Evolutionary conservation across 53 echinoderm and acorn worm species (phyloP).

Genomic region (Hippasteria phrygiana): DNA sequence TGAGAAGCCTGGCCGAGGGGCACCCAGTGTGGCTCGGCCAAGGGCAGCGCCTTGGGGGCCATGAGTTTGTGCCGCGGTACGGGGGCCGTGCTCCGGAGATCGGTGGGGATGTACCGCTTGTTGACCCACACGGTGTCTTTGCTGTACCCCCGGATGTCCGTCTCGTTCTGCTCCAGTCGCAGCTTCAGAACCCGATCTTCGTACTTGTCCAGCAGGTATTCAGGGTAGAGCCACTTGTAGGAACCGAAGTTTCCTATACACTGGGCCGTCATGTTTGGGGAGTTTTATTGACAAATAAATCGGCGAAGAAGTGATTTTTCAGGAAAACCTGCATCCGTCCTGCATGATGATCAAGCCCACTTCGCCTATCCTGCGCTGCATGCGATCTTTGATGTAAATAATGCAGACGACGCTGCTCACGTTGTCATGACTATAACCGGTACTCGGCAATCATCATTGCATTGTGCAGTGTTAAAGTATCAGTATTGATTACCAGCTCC

Average conservation of each 20-base stretch:
- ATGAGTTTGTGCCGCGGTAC: conserved; percentile 95
- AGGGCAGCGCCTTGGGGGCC: conserved; percentile 76
- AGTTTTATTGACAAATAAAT: background rate
- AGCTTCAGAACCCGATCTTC: conserved; percentile 55
- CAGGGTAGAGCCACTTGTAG: conserved; percentile 88
- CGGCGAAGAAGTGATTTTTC: background rate
- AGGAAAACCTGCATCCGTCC: background rate
- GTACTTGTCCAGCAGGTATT: conserved; percentile 81
- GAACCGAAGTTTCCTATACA: conserved; percentile 96
- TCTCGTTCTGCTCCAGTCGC: conserved; percentile 49
- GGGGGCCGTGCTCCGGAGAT: conserved; percentile 98
- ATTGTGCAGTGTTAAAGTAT: no score
- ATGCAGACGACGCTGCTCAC: no score
- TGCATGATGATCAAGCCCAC: background rate
- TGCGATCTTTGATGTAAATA: background rate
- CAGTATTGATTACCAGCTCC: no score
- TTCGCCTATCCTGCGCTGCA: background rate
- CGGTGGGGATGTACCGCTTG: conserved; percentile 97
- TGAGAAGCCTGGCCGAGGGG: conserved; percentile 88
- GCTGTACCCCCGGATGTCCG: conserved; percentile 67
- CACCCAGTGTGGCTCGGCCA: conserved; percentile 80
- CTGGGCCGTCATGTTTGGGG: conserved; percentile 81
- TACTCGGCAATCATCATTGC: no score
- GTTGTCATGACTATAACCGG: no score
- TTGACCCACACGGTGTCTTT: conserved; percentile 93